Percentiles rank a stretch among this genome's conserved stretches.
These are phyloP conservation scores for Siniperca obscura DNA, from an alignment of 2,797 vertebrate species.

Conservation along the genomic window DNA sequence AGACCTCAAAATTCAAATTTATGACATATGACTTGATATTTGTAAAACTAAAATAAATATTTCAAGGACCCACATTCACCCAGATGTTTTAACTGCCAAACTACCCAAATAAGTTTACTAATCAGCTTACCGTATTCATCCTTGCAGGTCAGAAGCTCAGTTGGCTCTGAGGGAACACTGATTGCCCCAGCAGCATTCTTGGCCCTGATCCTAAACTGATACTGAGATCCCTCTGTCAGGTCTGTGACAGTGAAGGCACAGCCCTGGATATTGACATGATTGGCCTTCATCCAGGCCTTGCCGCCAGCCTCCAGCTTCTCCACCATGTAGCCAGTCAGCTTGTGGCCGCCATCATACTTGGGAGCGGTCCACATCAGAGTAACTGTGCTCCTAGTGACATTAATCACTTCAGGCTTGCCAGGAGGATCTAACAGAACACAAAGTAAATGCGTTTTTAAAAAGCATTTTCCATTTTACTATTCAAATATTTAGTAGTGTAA, in stretches of 20 bases:
- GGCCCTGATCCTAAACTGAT: conserved; percentile 96
- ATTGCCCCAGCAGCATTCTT: conserved; percentile 96
- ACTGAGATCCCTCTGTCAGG: conserved; percentile 92
- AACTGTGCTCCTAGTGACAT: conserved; percentile 92
- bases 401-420: conserved; percentile 98
- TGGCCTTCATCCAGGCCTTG: conserved; percentile 96
- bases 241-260: conserved; percentile 97
- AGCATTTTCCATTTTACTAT: background rate
- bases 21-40: background rate
- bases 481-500: background rate
- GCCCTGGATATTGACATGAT: conserved; percentile 94
- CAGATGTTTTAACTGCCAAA: background rate
- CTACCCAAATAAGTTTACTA: background rate
- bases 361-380: conserved; percentile 97
- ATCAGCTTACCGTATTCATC: conserved; percentile 93
- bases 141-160: conserved; percentile 93
- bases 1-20: background rate
- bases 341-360: conserved; percentile 98
- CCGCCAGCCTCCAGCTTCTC: conserved; percentile 94
- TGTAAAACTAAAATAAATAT: background rate
- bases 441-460: conserved; percentile 3
- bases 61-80: background rate
- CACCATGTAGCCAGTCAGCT: conserved; percentile 94
- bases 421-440: conserved; percentile 90
- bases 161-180: conserved; percentile 94